These are phyloP conservation scores for Patiria miniata DNA, from an alignment of 35 echinoderm and acorn worm genomes.

Conservation along the genomic window DNA sequence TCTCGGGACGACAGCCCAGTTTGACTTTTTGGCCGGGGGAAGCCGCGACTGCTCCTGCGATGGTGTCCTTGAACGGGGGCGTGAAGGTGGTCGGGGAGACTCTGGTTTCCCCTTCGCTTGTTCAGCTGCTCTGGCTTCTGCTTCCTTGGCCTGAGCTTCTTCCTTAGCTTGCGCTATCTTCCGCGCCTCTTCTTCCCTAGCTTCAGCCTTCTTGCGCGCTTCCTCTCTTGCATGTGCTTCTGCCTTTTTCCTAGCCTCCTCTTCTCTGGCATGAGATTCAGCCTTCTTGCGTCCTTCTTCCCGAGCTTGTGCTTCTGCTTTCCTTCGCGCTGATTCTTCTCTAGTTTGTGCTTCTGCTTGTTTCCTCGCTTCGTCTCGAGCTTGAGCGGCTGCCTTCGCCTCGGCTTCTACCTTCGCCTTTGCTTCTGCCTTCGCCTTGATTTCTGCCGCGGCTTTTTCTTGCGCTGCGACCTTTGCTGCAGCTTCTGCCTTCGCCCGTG, in stretches of 20 bases:
- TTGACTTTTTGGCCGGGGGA: constrained; percentile 12
- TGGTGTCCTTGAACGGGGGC: neutral
- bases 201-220: neutral
- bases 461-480: neutral
- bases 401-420: neutral
- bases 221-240: too few species aligned
- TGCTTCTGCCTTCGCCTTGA: too few species aligned
- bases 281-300: neutral
- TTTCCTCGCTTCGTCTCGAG: neutral
- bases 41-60: neutral
- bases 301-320: too few species aligned
- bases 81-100: neutral
- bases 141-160: neutral
- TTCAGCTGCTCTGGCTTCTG: neutral
- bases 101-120: neutral
- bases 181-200: neutral
- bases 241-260: neutral
- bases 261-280: neutral
- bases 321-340: too few species aligned
- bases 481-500: neutral
- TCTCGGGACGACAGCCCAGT: neutral
- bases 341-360: too few species aligned
- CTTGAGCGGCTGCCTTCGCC: neutral
- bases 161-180: neutral
- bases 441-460: too few species aligned